Evolutionary conservation across 2,113 vertebrate genomes (phyloP).

Genomic region (Cyphomyrus discorhynchus): DNA sequence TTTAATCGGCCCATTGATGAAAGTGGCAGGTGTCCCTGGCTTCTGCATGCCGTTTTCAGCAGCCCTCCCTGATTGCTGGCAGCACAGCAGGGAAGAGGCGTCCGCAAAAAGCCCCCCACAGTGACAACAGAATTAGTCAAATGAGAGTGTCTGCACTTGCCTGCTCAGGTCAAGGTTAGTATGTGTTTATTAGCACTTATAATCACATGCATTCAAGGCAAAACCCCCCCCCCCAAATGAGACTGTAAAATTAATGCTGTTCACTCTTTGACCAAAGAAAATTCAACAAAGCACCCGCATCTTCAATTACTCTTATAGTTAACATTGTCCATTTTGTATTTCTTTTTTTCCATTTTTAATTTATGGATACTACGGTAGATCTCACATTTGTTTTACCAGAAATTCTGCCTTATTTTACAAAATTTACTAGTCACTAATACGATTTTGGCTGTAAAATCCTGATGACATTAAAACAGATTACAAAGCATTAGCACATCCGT

Average conservation of each 20-base stretch:
- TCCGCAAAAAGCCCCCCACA: not conserved
- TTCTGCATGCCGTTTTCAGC: not conserved
- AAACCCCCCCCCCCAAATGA: not conserved
- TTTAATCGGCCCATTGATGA: slow-evolving; percentile 13
- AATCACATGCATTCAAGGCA: not conserved
- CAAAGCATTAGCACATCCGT: not conserved
- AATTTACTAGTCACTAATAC: not conserved
- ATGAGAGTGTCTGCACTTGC: not conserved
- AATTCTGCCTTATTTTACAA: not conserved
- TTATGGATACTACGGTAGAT: not conserved
- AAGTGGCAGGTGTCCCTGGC: slow-evolving; percentile 2
- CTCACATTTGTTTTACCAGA: not conserved
- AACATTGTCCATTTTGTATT: not conserved
- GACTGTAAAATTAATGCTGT: not conserved
- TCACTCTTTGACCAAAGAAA: not conserved
- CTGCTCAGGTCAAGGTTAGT: not conserved
- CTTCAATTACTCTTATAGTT: not conserved
- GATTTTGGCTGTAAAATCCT: not conserved
- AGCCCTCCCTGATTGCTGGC: not conserved
- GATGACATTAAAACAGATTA: slow-evolving; percentile 12
- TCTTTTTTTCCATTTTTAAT: not conserved
- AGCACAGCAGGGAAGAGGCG: not conserved
- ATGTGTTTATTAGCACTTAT: not conserved
- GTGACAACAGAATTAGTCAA: not conserved
- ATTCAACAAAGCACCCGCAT: not conserved